Percentiles rank a stretch among this genome's conserved stretches.
Evolutionary conservation across 1,140 invertebrate species (phyloP).

Genomic region (Teleopsis dalmanni): DNA sequence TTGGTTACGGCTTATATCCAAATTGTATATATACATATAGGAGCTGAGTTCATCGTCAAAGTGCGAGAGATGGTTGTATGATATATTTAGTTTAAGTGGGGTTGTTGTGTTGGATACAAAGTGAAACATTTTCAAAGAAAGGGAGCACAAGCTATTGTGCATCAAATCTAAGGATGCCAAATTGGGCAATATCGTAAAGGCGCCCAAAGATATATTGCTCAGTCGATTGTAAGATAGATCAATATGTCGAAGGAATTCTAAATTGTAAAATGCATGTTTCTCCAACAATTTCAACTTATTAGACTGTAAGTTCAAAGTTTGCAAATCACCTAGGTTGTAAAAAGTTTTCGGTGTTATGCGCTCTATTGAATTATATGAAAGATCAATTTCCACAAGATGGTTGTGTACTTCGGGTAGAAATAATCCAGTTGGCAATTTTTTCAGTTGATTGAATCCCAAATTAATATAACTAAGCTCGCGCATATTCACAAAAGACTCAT

Average conservation of each 20-base stretch:
- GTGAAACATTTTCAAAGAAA: constrained; percentile 59
- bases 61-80: constrained; percentile 57
- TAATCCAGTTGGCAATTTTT: constrained; percentile 53
- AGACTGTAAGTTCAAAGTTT: constrained; percentile 62
- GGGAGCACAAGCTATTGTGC: constrained; percentile 58
- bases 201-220: constrained; percentile 51
- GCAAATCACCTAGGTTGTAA: constrained; percentile 53
- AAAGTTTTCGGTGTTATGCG: constrained; percentile 57
- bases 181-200: constrained; percentile 61
- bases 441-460: constrained; percentile 74
- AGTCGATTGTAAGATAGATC: constrained; percentile 62
- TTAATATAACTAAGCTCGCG: constrained; percentile 73
- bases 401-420: constrained; percentile 62
- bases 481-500: constrained; percentile 54
- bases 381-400: constrained; percentile 66
- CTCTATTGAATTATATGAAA: constrained; percentile 66
- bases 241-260: constrained; percentile 61
- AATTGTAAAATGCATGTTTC: constrained; percentile 54
- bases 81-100: constrained; percentile 60
- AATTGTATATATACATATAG: constrained; percentile 54
- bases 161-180: constrained; percentile 64
- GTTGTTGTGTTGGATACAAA: constrained; percentile 55
- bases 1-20: constrained; percentile 65
- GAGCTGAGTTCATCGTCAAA: constrained; percentile 51
- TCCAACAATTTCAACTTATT: constrained; percentile 59